phyloP scores from a whole-genome alignment of 2,888 invertebrate species.

The Aphelenchoides bicaudatus region DNA sequence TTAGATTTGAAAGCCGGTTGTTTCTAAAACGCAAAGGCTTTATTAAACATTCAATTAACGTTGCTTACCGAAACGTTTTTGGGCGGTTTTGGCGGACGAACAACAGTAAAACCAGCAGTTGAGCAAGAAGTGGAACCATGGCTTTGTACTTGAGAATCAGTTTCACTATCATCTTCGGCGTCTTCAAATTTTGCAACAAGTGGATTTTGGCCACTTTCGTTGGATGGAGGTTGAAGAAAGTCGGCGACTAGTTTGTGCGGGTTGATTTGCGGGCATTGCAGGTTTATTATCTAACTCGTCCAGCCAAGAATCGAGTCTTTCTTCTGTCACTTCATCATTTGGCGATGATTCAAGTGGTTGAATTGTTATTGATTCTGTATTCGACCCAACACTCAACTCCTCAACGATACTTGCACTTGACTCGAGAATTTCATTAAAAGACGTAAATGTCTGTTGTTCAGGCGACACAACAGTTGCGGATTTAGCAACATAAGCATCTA shows the following conservation, averaged over 20 bases:
- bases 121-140: conserved; percentile 7
- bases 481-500: background rate
- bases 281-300: background rate
- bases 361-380: background rate
- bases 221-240: background rate
- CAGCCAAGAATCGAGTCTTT: conserved; percentile 1
- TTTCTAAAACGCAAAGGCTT: too few species aligned
- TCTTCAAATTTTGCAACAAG: conserved; percentile 15
- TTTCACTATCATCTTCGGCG: conserved; percentile 16
- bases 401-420: background rate
- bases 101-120: conserved; percentile 10
- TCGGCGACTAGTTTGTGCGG: too few species aligned
- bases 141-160: too few species aligned
- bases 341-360: background rate
- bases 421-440: too few species aligned
- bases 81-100: background rate
- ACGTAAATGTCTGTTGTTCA: too few species aligned
- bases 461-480: too few species aligned
- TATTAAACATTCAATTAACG: too few species aligned
- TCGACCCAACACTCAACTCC: background rate
- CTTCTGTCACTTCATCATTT: conserved; percentile 3
- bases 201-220: conserved; percentile 16
- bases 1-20: background rate
- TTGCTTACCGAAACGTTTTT: too few species aligned
- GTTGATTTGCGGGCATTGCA: too few species aligned